These are phyloP conservation scores for Scrobipalpa atriplicella DNA, from an alignment of 2,888 invertebrate genomes.

Conservation along the genomic window DNA sequence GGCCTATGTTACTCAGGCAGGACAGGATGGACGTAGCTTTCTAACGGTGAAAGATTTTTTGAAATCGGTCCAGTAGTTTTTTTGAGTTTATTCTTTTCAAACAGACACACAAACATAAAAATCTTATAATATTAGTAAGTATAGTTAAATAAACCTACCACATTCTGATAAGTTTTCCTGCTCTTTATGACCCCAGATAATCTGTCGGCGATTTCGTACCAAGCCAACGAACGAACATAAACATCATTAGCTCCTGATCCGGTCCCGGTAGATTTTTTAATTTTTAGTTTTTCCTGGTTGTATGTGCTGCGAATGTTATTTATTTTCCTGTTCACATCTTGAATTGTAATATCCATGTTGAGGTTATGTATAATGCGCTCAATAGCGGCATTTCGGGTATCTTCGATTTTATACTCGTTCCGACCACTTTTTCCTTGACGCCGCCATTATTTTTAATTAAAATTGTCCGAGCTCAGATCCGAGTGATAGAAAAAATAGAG, in stretches of 20 bases:
- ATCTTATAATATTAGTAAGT: not conserved
- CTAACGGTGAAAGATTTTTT: no score
- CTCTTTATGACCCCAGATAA: constrained; percentile 28
- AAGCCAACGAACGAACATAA: constrained; percentile 24
- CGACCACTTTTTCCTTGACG: not conserved
- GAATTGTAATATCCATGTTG: not conserved
- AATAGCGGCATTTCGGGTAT: not conserved
- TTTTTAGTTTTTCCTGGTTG: no score
- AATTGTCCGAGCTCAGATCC: no score
- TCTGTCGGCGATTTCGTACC: constrained; percentile 25
- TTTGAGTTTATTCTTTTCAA: no score
- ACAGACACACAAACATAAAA: no score
- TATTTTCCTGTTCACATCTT: constrained; percentile 31
- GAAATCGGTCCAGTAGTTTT: no score
- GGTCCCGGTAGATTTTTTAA: constrained; percentile 16
- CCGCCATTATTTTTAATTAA: not conserved
- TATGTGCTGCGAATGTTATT: constrained; percentile 30
- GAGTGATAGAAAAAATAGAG: no score
- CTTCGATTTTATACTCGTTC: not conserved
- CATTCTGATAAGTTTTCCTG: constrained; percentile 21
- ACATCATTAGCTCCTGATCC: constrained; percentile 30
- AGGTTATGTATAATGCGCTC: not conserved
- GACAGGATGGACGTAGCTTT: no score
- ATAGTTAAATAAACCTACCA: not conserved
- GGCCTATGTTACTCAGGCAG: no score